Conservation (phyloP, 2,888 invertebrate genomes). For the Deroplatys truncata region DNA sequence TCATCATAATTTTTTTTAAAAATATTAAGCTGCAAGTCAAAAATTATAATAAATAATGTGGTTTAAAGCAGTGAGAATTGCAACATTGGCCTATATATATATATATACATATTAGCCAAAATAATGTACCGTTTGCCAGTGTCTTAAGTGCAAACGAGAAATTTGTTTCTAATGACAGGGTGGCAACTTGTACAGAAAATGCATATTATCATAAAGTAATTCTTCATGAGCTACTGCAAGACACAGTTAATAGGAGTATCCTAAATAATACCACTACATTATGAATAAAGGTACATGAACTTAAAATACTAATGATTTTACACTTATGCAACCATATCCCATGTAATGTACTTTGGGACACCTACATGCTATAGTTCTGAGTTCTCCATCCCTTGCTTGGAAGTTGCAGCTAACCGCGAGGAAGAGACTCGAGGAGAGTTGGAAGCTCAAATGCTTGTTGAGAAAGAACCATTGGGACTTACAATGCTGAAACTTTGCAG, state of each 20-base stretch:
- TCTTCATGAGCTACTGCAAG: background rate
- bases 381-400: too few species aligned
- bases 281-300: background rate
- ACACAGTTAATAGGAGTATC: background rate
- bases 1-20: background rate
- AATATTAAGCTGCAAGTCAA: background rate
- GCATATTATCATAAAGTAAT: background rate
- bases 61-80: background rate
- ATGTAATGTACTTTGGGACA: background rate
- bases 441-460: too few species aligned
- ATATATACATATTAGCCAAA: background rate
- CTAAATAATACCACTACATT: background rate
- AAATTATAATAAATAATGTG: background rate
- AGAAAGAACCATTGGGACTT: too few species aligned
- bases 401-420: too few species aligned
- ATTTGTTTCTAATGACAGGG: background rate
- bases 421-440: too few species aligned
- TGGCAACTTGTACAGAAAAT: background rate
- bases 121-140: background rate
- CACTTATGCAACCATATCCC: background rate
- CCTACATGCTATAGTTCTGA: too few species aligned
- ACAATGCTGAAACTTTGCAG: too few species aligned
- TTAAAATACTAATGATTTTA: background rate
- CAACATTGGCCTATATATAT: background rate
- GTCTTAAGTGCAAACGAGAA: background rate